Percentiles rank a stretch among this genome's conserved stretches.
Evolutionary conservation across 2,888 invertebrate species (phyloP).

Genomic region (Apomyelois bistriatella): DNA sequence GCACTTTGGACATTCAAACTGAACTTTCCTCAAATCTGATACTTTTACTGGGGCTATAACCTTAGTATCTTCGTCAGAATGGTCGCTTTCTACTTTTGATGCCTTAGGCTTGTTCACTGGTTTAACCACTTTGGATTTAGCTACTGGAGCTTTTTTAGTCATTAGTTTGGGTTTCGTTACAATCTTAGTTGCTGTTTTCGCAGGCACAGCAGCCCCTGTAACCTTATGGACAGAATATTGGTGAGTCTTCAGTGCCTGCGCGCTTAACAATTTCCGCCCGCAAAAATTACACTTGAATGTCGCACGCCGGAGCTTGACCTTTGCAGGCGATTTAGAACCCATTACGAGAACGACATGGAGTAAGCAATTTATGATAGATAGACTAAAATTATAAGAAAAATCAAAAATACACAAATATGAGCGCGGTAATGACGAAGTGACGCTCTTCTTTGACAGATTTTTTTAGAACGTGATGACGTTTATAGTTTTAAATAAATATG

Average conservation of each 20-base stretch:
- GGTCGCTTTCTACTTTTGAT: conserved; percentile 6
- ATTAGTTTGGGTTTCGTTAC: not conserved
- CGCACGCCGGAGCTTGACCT: conserved; percentile 35
- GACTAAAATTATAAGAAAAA: not conserved
- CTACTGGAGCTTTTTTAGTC: conserved; percentile 12
- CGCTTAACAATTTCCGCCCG: conserved; percentile 38
- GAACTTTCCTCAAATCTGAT: conserved; percentile 23
- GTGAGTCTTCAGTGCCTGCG: conserved; percentile 41
- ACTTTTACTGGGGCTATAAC: not conserved
- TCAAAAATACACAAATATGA: not conserved
- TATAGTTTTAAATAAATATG: not conserved
- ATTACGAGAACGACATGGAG: conserved; percentile 33
- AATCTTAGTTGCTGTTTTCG: conserved; percentile 5
- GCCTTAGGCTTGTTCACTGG: not conserved
- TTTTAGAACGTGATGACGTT: not conserved
- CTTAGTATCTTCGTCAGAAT: conserved; percentile 14
- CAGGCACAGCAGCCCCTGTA: conserved; percentile 13
- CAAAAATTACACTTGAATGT: conserved; percentile 48
- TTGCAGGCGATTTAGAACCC: conserved; percentile 46
- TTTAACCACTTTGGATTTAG: not conserved
- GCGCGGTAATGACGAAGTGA: conserved; percentile 17
- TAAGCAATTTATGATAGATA: not conserved
- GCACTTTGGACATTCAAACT: conserved; percentile 58
- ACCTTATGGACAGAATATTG: conserved; percentile 33
- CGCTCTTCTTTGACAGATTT: conserved; percentile 28